Evolutionary conservation across 2,797 vertebrate genomes (phyloP), one percentile per base, ranked within the genome.

Genomic region (Brachymystax lenok): DNA sequence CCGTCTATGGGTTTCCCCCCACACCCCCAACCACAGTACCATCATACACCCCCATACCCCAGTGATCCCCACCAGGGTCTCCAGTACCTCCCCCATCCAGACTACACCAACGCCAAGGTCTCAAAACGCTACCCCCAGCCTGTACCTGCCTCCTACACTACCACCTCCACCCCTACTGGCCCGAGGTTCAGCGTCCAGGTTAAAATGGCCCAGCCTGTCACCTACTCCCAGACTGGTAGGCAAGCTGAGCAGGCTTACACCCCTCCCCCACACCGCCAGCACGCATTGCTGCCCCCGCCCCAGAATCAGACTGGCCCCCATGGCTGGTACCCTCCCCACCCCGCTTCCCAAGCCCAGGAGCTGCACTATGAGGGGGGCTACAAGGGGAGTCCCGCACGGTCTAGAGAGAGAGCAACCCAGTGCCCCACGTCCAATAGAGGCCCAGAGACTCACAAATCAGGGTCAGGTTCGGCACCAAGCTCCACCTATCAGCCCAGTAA

Each of bases 131-230:
- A 46, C 40, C 93, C 95, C 5, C 95, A 96, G 86, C 94, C 92
- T 0, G 92, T 95, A 28, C 95, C 95, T 3, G 96, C 96, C 52
- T 96, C 96, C 67, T 97, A 97, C 76, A 93, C 95, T 74, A 97
- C 95, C 0, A 94, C 96, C 70, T 96, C 96, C 0, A 96, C 96
- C 1, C 94, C 95, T 0, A 94, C 94, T 0, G 95, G 96, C 3
- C 95, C 96, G 0, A 88, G 95, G 21, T 97, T 97, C 88, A 96
- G 94, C 0, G 94, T 97, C 61, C 96, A 97, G 90, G 96, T 97
- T 50, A 97, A 96, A 85, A 96, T 96, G 0, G 96, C 96, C 0
- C 96, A 96, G 79, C 96, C 96, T 0, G 95, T 97, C 76, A 96
- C 94, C 74, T 97, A 97, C 75, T 94, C 94, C 8, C 95, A 95